Evolutionary conservation across 2,797 vertebrate species (phyloP).

Genomic region (Rhodeus uyekii): DNA sequence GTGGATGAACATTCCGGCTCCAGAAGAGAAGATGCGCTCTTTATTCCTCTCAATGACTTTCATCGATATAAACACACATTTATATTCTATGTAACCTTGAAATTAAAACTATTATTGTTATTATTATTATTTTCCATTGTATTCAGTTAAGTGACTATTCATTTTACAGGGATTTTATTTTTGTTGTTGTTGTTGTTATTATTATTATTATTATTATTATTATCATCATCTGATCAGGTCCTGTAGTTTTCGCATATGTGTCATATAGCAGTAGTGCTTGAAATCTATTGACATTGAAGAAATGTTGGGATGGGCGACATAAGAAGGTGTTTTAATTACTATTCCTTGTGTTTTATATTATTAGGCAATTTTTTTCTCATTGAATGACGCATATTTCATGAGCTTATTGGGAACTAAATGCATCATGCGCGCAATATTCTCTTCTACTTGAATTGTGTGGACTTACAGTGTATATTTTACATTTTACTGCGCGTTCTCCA

Average conservation of each 20-base stretch:
- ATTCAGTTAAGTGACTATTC: slow-evolving; percentile 37
- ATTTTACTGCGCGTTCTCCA: background rate
- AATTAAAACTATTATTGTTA: slow-evolving; percentile 51
- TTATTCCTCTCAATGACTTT: slow-evolving; percentile 58
- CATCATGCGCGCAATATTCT: background rate
- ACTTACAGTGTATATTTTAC: slow-evolving; percentile 30
- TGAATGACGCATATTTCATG: slow-evolving; percentile 41
- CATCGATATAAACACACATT: slow-evolving; percentile 59
- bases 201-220: too few species aligned
- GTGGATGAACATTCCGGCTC: slow-evolving; percentile 64
- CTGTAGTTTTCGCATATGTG: slow-evolving; percentile 47
- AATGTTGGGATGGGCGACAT: background rate
- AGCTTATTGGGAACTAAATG: slow-evolving; percentile 9
- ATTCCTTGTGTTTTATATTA: background rate
- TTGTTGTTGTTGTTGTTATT: slow-evolving; percentile 18
- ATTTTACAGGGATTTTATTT: slow-evolving; percentile 51
- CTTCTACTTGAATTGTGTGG: slow-evolving; percentile 44
- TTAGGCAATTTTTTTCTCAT: background rate
- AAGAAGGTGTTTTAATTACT: background rate
- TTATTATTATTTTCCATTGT: slow-evolving; percentile 43
- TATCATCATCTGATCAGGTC: slow-evolving; percentile 41
- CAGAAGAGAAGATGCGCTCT: slow-evolving; percentile 36
- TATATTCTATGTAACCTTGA: slow-evolving; percentile 52
- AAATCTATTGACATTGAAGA: background rate
- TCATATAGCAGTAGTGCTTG: slow-evolving; percentile 35